A percentile compares a stretch with the other conserved stretches of the same genome.
phyloP scores from a whole-genome alignment of 1,140 invertebrate genomes.

The Drosophila nigromelanica region DNA sequence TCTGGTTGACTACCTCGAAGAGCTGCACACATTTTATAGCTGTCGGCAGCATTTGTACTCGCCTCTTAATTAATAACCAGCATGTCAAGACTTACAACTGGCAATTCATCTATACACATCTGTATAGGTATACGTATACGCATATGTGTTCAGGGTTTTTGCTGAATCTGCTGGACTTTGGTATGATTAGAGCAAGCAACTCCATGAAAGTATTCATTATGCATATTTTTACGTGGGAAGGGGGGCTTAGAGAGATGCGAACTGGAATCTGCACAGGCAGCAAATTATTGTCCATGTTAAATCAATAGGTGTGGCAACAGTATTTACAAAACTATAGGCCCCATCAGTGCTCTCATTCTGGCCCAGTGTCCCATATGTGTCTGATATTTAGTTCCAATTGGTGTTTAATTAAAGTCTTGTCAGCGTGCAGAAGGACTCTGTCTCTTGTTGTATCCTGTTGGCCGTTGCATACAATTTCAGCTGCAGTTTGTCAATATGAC shows the following conservation, averaged over 20 bases:
- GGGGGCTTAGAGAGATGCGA: background rate
- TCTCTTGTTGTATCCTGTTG: background rate
- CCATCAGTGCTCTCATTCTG: background rate
- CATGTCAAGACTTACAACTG: constrained; percentile 4
- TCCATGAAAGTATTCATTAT: constrained; percentile 6
- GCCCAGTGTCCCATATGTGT: background rate
- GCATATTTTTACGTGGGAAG: constrained; percentile 15
- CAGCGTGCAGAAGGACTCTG: constrained; percentile 33
- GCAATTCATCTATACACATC: constrained; percentile 3
- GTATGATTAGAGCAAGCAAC: background rate
- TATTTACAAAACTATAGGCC: constrained; percentile 24
- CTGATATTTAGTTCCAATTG: constrained; percentile 41
- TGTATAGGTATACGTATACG: background rate
- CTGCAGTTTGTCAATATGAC: constrained; percentile 40
- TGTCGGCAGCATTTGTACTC: background rate
- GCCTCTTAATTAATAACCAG: constrained; percentile 29
- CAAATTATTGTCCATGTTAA: constrained; percentile 25
- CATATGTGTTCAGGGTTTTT: background rate
- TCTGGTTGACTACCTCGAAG: constrained; percentile 3
- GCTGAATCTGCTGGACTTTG: constrained; percentile 1
- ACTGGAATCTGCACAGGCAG: constrained; percentile 10
- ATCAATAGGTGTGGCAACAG: constrained; percentile 15
- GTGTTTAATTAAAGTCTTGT: constrained; percentile 63
- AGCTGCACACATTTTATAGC: constrained; percentile 12
- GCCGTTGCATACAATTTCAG: constrained; percentile 9